A percentile compares a stretch with the other conserved stretches of the same genome.
These are phyloP conservation scores for Apamea epomidion DNA, from an alignment of 2,888 invertebrate genomes.

Conservation along the genomic window DNA sequence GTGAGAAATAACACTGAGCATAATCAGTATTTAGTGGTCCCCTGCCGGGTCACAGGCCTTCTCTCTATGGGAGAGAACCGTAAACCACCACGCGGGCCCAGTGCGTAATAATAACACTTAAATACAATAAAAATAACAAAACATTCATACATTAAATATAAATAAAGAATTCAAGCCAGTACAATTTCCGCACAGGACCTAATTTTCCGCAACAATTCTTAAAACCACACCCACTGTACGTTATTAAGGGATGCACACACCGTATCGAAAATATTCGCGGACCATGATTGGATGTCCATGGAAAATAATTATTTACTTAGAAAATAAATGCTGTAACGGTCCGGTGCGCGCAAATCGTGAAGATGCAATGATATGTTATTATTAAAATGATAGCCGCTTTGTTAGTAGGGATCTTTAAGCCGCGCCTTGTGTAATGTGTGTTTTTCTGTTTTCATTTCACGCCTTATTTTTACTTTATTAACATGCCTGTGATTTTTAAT, in stretches of 20 bases:
- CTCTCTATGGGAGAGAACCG: too few species aligned
- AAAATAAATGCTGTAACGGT: conserved; percentile 27
- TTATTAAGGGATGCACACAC: conserved; percentile 42
- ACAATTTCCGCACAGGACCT: background rate
- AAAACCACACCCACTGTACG: conserved; percentile 12
- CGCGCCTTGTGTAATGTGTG: conserved; percentile 6
- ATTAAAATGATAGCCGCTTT: conserved; percentile 6
- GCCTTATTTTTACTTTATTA: background rate
- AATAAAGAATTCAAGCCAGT: background rate
- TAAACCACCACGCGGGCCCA: too few species aligned
- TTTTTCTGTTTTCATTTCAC: background rate
- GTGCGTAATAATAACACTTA: too few species aligned
- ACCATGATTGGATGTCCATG: conserved; percentile 36
- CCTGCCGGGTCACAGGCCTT: too few species aligned
- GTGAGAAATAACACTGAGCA: too few species aligned
- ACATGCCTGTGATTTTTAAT: background rate
- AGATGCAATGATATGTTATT: conserved; percentile 24
- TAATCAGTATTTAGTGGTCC: too few species aligned
- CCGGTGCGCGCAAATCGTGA: conserved; percentile 33
- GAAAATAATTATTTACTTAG: conserved; percentile 29
- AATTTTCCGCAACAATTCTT: conserved; percentile 35
- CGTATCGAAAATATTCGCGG: conserved; percentile 32
- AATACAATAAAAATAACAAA: too few species aligned
- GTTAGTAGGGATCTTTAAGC: conserved; percentile 27
- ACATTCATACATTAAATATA: background rate